A percentile compares a stretch with the other conserved stretches of the same genome.
Evolutionary conservation across 1,140 invertebrate species (phyloP).

Genomic region (Diabrotica virgifera): DNA sequence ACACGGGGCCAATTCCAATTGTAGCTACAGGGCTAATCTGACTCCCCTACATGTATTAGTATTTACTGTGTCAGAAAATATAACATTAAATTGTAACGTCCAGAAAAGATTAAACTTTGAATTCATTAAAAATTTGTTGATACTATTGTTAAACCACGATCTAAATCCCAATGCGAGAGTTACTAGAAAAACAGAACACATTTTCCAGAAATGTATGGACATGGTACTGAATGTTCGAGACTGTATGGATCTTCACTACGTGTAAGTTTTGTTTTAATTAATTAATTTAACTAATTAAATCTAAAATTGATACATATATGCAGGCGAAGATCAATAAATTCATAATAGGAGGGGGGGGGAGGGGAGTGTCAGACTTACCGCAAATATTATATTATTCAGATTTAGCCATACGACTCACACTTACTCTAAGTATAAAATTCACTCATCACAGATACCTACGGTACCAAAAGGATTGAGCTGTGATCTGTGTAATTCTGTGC

Average conservation of each 20-base stretch:
- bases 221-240: slow-evolving; percentile 68
- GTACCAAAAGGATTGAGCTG: too few species aligned
- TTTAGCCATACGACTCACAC: too few species aligned
- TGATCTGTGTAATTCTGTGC: too few species aligned
- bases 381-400: too few species aligned
- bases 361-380: too few species aligned
- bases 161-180: slow-evolving; percentile 61
- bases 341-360: too few species aligned
- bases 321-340: too few species aligned
- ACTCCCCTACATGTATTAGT: slow-evolving; percentile 71
- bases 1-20: slow-evolving; percentile 71
- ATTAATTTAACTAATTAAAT: too few species aligned
- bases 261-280: slow-evolving; percentile 36
- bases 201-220: slow-evolving; percentile 65
- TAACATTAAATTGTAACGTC: slow-evolving; percentile 61
- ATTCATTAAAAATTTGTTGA: slow-evolving; percentile 64
- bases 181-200: slow-evolving; percentile 61
- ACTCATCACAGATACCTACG: too few species aligned
- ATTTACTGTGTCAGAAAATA: slow-evolving; percentile 71
- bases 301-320: too few species aligned
- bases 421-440: too few species aligned
- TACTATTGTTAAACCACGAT: slow-evolving; percentile 66
- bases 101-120: slow-evolving; percentile 65
- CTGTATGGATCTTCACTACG: slow-evolving; percentile 63
- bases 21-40: slow-evolving; percentile 65